phyloP scores from a whole-genome alignment of 2,797 vertebrate species.

The Alexandromys oeconomus region DNA sequence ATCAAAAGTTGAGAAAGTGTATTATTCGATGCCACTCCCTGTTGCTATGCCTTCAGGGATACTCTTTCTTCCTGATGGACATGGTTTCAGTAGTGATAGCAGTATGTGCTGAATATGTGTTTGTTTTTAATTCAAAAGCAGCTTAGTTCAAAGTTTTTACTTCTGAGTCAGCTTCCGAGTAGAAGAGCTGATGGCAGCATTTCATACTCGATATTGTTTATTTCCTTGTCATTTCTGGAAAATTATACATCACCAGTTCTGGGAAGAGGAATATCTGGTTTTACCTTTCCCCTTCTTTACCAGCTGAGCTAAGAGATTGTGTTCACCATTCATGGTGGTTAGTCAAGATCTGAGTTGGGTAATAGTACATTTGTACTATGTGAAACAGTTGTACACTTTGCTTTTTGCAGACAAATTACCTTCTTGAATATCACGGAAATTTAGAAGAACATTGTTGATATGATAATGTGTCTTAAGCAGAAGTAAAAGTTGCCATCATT shows the following conservation, averaged over 20 bases:
- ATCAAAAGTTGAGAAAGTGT: not conserved
- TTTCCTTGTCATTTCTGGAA: not conserved
- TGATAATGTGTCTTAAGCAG: not conserved
- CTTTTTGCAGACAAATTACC: slow-evolving; percentile 20
- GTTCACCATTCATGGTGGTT: not conserved
- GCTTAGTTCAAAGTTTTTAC: not conserved
- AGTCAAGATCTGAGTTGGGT: not conserved
- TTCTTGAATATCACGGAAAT: not conserved
- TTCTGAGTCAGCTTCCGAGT: slow-evolving; percentile 12
- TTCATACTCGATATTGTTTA: not conserved
- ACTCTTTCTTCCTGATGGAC: not conserved
- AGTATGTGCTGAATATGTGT: not conserved
- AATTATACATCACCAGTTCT: not conserved
- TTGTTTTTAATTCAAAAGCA: not conserved
- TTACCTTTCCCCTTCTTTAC: not conserved
- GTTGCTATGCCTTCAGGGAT: not conserved
- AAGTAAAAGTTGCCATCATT: not conserved
- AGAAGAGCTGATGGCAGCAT: slow-evolving; percentile 40
- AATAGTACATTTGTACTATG: not conserved
- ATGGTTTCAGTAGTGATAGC: not conserved
- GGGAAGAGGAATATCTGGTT: not conserved
- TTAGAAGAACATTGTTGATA: not conserved
- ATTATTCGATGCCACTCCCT: too few relatives aligned
- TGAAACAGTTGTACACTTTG: slow-evolving; percentile 4
- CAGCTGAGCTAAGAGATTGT: slow-evolving; percentile 13